A percentile compares a stretch with the other conserved stretches of the same genome.
These are phyloP conservation scores for Nannospalax galili DNA, from an alignment of 2,113 vertebrate species.

Conservation along the genomic window DNA sequence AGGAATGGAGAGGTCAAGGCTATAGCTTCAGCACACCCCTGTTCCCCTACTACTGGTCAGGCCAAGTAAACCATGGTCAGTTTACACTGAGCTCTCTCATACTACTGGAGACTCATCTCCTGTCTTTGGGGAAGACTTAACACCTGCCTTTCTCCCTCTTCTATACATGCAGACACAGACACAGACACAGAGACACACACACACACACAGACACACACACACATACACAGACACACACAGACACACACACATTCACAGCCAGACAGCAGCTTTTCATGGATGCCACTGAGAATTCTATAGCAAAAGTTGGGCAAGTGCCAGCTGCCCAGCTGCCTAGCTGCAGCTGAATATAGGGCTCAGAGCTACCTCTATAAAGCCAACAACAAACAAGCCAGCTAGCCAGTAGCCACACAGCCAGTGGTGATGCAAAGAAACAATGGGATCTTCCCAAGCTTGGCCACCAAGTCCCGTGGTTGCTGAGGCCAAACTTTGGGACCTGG, in stretches of 20 bases:
- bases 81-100: neutral
- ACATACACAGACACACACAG: neutral
- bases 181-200: neutral
- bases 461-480: conserved; percentile 60
- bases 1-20: neutral
- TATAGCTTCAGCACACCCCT: neutral
- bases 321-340: conserved; percentile 67
- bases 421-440: conserved; percentile 47
- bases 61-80: neutral
- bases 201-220: neutral
- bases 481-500: conserved; percentile 30
- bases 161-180: neutral
- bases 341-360: conserved; percentile 47
- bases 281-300: conserved; percentile 29
- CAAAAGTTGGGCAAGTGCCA: conserved; percentile 49
- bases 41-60: neutral
- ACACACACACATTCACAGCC: too few species aligned
- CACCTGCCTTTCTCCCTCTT: neutral
- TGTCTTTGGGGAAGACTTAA: neutral
- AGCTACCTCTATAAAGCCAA: conserved; percentile 28
- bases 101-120: neutral
- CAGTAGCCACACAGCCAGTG: conserved; percentile 53
- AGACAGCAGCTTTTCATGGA: neutral
- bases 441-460: conserved; percentile 60
- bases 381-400: conserved; percentile 48